Base-by-base conservation (phyloP, 2,113 vertebrate species). In the Brevimyrus niger region DNA sequence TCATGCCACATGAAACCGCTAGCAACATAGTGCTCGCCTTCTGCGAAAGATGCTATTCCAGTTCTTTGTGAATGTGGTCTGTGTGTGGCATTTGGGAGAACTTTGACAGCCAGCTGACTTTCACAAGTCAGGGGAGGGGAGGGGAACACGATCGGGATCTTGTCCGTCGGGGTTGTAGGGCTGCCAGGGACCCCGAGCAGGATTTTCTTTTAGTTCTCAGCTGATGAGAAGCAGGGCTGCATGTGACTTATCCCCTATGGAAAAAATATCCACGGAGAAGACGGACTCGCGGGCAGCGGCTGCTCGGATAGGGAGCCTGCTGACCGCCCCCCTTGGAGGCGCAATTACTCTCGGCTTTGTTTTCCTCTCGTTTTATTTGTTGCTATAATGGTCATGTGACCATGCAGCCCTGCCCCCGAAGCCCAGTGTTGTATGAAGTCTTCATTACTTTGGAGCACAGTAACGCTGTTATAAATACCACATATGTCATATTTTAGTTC, bases 221-320 rank as follows among this genome's bases (percentile, higher is more conserved):
- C 92, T 91, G 92, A 94, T 94, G 91, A 92, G 91, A 91, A 93
- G 86, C 88, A 91, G 92, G 93, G 93, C 94, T 23, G 23, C 86
- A 80, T 86, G 69, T 86, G 84, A 87, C 87, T 23, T 13, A 86
- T 73, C 31, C 73, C 61, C 61, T 42, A 38, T 23, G 27, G n/a
- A 89, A 91, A 73, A 85, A 48, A 47, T 13, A 76, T 76, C 9
- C 61, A n/a, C 47, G 38, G 55, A 38, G 55, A 35, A 55, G 87
- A 38, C 31, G 58, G n/a, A 4, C 61, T 69, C 9, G 61, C 27
- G n/a, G n/a, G 61, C 10, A 31, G 61, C 61, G 61, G 15, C 35
- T 35, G 42, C 27, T 73, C 11, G 46, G 11, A 31, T 10, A 3
- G n/a, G n/a, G 31, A 38, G 19, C 48, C 0, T 50, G 8, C 42